Evolutionary conservation across 2,797 vertebrate genomes (phyloP).

Genomic region (Mormyrops boulengeri): DNA sequence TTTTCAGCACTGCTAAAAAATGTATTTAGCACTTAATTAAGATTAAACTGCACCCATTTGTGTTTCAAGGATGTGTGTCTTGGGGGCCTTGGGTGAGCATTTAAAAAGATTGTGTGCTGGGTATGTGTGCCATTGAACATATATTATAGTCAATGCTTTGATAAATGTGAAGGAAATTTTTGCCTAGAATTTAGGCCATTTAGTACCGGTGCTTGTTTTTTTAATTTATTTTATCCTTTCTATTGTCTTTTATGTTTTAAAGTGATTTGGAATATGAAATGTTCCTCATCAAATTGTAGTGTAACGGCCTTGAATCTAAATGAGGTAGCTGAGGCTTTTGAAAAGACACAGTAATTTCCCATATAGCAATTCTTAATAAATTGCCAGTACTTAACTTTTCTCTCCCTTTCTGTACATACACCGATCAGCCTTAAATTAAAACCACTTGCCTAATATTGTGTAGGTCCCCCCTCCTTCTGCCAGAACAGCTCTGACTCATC

Average conservation of each 20-base stretch:
- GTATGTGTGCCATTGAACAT: neutral
- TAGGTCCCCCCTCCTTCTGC: neutral
- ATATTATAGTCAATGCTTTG: slow-evolving; percentile 9
- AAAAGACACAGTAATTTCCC: neutral
- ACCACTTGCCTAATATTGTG: neutral
- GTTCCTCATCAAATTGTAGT: neutral
- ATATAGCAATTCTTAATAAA: neutral
- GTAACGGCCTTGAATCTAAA: neutral
- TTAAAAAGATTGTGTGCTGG: neutral
- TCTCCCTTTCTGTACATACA: neutral
- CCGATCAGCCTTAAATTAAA: neutral
- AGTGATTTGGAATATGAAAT: neutral
- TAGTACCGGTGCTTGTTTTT: neutral
- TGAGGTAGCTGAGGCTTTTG: neutral
- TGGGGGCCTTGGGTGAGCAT: neutral
- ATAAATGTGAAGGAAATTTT: slow-evolving; percentile 13
- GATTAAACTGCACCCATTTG: neutral
- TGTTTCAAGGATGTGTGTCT: neutral
- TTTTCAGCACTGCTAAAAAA: neutral
- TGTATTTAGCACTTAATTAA: neutral
- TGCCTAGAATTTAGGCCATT: slow-evolving; percentile 4
- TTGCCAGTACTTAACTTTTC: neutral
- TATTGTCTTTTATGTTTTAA: neutral
- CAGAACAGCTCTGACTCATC: neutral
- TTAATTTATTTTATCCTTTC: neutral